Evolutionary conservation across 2,888 invertebrate species (phyloP).

Genomic region (Arrhopalites spinosus): DNA sequence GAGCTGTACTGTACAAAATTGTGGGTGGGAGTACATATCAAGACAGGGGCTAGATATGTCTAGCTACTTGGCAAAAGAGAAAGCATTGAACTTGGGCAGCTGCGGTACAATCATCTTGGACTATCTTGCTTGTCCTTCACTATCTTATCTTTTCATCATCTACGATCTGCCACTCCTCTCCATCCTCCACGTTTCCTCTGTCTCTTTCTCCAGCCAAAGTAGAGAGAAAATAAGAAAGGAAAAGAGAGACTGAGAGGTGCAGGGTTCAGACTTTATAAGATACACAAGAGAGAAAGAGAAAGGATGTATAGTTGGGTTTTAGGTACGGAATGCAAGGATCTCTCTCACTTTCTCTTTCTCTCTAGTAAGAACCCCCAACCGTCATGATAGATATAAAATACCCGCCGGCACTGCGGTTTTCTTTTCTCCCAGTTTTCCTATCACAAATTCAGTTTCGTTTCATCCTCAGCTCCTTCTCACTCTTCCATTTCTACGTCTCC

Average conservation of each 20-base stretch:
- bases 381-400: constrained; percentile 23
- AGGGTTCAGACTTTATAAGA: no score
- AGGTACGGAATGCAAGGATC: not conserved
- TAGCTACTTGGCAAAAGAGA: not conserved
- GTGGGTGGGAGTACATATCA: not conserved
- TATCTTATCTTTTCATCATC: constrained; percentile 22
- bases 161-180: not conserved
- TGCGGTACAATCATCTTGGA: constrained; percentile 2
- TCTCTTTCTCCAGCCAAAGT: not conserved
- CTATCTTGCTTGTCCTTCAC: not conserved
- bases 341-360: not conserved
- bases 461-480: constrained; percentile 28
- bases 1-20: not conserved
- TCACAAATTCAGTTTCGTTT: constrained; percentile 42
- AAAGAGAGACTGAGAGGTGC: no score
- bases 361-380: not conserved
- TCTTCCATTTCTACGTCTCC: constrained; percentile 1
- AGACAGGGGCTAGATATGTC: not conserved
- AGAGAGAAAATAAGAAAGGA: no score
- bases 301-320: no score
- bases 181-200: not conserved
- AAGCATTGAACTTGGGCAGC: constrained; percentile 14
- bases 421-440: constrained; percentile 31
- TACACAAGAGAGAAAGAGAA: no score
- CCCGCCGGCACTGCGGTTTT: constrained; percentile 44